Base-by-base conservation (phyloP, 2,113 vertebrate species). In the Callaeas wilsoni region DNA sequence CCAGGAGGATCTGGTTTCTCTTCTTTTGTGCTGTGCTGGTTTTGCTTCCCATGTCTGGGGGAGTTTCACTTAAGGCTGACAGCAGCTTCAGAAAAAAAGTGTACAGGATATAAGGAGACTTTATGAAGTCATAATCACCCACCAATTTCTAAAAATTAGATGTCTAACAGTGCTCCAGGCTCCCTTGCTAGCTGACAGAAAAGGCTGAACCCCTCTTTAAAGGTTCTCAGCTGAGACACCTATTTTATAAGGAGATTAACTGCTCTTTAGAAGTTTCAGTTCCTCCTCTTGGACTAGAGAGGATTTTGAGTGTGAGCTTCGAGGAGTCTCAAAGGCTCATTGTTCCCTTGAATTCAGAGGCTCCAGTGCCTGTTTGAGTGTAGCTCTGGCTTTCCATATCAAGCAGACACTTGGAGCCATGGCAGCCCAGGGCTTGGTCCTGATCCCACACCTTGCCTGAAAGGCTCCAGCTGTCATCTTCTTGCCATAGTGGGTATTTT, bases 271-370 rank as follows among this genome's bases (percentile, higher is more conserved):
- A 89, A 63, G 12, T 35, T 69, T 52, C 71, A 70, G 70, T 81
- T 91, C 59, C 77, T 91, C 20, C 42, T 71, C 77, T 85, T 79
- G 67, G 78, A 79, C 50, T 30, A 17, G 53, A 79, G 82, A 73
- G 41, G n/a, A 78, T 83, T 95, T 68, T 64, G 67, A 94, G 90
- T 32, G 63, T 3, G 19, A 94, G 78, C 78, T 91, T 80, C 32
- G 6, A 60, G 49, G 23, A 13, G 44, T 33, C 78, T 96, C 87
- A 96, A 95, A 91, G 85, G 78, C 55, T 96, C 78, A 27, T 94
- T 96, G 79, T 94, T 90, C 57, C 46, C 63, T 49, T 52, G 52
- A 87, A 78, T 89, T 74, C 70, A 78, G 81, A 91, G 69, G 62
- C 57, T 85, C 25, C 64, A 37, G 63, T 30, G 33, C 46, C n/a